Conservation (phyloP, 2,888 invertebrate species). For the Aethes cnicana region DNA sequence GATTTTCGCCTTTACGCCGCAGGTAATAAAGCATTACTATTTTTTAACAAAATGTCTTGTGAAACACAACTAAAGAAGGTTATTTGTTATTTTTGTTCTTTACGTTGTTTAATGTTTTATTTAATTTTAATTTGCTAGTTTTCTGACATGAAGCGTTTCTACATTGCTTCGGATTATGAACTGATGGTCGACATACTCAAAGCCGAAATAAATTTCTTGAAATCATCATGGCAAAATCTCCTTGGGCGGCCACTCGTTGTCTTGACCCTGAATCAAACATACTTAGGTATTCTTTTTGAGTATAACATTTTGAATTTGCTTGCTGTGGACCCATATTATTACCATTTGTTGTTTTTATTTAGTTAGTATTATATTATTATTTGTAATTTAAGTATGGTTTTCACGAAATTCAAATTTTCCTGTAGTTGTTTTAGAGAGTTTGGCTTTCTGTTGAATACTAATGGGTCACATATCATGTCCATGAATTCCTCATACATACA, state of each 20-base stretch:
- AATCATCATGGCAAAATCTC: constrained; percentile 98
- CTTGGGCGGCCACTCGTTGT: constrained; percentile 97
- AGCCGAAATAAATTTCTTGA: constrained; percentile 98
- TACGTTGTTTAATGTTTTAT: no score
- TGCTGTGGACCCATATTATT: constrained; percentile 42
- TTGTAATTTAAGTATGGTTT: constrained; percentile 5
- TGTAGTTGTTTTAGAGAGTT: no score
- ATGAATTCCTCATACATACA: no score
- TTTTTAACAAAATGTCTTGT: no score
- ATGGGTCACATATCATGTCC: no score
- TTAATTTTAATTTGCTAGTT: constrained; percentile 85
- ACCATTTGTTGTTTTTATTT: constrained; percentile 20
- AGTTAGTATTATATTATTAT: constrained; percentile 5
- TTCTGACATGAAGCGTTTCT: constrained; percentile 98
- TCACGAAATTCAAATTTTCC: no score
- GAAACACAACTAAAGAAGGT: no score
- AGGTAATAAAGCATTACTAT: constrained; percentile 83
- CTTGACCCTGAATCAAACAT: constrained; percentile 92
- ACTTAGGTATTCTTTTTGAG: constrained; percentile 92
- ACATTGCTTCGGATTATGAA: constrained; percentile 98
- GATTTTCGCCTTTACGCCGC: constrained; percentile 99
- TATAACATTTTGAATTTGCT: constrained; percentile 50
- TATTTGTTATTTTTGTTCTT: no score
- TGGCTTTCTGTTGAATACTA: no score
- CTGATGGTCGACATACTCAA: constrained; percentile 98